These are phyloP conservation scores for Ridgeia piscesae DNA, from an alignment of 1,140 invertebrate genomes.

Conservation along the genomic window DNA sequence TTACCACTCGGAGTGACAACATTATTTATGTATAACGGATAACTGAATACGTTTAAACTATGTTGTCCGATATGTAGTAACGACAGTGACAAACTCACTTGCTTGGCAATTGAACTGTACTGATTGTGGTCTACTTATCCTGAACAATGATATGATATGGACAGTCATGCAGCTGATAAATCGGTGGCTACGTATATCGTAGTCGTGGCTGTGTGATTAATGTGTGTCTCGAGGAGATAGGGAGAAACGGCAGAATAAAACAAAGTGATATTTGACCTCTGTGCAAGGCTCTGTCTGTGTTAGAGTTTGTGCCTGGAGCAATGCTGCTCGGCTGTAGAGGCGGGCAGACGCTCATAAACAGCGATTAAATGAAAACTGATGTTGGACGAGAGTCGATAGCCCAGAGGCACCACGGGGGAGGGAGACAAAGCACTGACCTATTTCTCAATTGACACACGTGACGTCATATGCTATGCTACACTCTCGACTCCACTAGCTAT, in stretches of 20 bases:
- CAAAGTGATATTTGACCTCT: neutral
- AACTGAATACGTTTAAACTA: too few relatives aligned
- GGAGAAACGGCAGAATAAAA: neutral
- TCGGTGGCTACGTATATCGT: neutral
- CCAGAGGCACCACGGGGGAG: neutral
- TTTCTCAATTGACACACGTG: neutral
- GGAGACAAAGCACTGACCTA: neutral
- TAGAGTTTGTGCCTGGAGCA: neutral
- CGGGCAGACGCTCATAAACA: neutral
- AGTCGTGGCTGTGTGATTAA: neutral
- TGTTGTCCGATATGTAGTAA: too few relatives aligned
- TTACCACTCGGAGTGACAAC: neutral
- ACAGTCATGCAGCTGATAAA: neutral
- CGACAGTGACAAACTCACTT: neutral
- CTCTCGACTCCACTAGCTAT: neutral
- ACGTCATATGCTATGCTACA: neutral
- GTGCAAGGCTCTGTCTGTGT: neutral
- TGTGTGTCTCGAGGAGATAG: neutral
- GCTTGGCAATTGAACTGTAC: neutral
- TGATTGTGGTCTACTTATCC: neutral
- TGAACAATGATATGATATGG: neutral
- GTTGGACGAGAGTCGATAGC: neutral
- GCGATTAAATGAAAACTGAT: slow-evolving; percentile 1
- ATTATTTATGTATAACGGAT: neutral
- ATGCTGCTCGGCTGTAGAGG: neutral